Conservation (phyloP, 2,797 vertebrate species). For the Delichon dasypus region DNA sequence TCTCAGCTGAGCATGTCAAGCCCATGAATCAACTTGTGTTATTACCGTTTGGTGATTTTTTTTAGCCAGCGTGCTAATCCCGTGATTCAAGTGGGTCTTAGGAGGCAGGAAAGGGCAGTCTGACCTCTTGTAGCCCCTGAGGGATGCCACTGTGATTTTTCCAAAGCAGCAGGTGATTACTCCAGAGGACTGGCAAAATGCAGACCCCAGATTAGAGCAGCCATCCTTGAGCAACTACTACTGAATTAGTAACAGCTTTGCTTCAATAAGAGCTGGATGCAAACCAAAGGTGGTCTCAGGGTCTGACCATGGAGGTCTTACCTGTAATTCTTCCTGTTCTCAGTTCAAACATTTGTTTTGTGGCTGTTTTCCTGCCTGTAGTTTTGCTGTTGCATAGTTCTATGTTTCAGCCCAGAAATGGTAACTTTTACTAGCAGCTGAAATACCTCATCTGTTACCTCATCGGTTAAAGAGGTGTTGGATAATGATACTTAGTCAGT, state of each 20-base stretch:
- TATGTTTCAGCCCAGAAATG: constrained; percentile 7
- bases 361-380: not conserved
- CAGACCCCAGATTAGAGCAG: not conserved
- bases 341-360: not conserved
- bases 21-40: constrained; percentile 16
- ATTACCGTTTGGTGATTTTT: not conserved
- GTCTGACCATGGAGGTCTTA: not conserved
- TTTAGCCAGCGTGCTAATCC: not conserved
- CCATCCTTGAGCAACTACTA: not conserved
- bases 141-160: not conserved
- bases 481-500: not conserved
- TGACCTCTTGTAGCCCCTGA: not conserved
- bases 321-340: not conserved
- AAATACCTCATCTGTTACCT: constrained; percentile 14
- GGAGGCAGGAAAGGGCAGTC: not conserved
- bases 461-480: not conserved
- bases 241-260: not conserved
- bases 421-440: not conserved
- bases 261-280: not conserved
- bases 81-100: not conserved
- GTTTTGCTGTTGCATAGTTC: not conserved
- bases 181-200: not conserved
- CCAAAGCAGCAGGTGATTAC: constrained; percentile 33
- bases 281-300: not conserved
- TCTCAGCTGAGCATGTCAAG: not conserved